Conservation (phyloP, 2,888 invertebrate genomes). For the Scaptomyza polygonia region DNA sequence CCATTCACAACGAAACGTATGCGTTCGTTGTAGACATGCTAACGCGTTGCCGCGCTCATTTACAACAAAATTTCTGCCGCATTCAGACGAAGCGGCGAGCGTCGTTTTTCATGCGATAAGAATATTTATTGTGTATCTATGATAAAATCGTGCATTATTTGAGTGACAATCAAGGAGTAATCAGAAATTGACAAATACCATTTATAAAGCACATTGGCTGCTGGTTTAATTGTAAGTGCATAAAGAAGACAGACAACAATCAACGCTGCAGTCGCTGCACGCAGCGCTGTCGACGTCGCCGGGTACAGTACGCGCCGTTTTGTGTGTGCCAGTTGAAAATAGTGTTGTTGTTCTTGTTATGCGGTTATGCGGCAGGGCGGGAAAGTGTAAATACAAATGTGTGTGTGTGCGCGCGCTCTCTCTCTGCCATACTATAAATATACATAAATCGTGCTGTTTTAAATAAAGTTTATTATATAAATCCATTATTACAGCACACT, state of each 20-base stretch:
- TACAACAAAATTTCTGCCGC: conserved; percentile 53
- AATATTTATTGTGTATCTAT: conserved; percentile 16
- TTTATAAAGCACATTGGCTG: background rate
- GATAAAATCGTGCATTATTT: background rate
- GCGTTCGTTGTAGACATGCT: conserved; percentile 13
- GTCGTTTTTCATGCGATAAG: conserved; percentile 46
- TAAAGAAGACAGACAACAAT: conserved; percentile 9
- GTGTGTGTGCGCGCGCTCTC: conserved; percentile 15
- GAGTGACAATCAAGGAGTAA: background rate
- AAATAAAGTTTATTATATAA: conserved; percentile 37
- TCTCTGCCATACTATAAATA: conserved; percentile 65
- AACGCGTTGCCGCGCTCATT: conserved; percentile 53
- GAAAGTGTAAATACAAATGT: conserved; percentile 57
- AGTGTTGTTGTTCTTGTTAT: conserved; percentile 9
- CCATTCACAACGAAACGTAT: conserved; percentile 26
- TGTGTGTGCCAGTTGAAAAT: conserved; percentile 53
- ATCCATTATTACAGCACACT: conserved; percentile 46
- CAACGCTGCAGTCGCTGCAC: conserved; percentile 36
- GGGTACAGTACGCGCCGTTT: conserved; percentile 70
- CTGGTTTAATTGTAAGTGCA: conserved; percentile 44
- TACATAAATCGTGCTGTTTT: conserved; percentile 39
- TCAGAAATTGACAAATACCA: background rate
- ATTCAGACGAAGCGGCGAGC: conserved; percentile 49
- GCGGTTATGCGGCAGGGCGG: conserved; percentile 41
- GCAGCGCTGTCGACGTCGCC: conserved; percentile 55